A percentile compares a stretch with the other conserved stretches of the same genome.
Evolutionary conservation across 2,888 invertebrate genomes (phyloP).

Genomic region (Philopedon plagiatum): DNA sequence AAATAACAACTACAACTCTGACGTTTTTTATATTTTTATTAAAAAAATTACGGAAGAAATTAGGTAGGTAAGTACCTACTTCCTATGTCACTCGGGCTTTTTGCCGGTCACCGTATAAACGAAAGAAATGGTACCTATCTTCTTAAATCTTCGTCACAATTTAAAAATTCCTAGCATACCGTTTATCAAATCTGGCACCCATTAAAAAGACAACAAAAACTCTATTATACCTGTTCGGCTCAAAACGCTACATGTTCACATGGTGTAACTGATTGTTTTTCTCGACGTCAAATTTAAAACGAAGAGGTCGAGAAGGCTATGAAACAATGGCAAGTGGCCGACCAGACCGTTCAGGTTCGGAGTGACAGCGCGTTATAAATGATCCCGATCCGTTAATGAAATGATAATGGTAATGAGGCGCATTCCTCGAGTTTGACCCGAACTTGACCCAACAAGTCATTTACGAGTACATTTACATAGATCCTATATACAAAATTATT

Average conservation of each 20-base stretch:
- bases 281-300: conserved; percentile 47
- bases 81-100: no score
- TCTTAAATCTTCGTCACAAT: conserved; percentile 38
- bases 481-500: background rate
- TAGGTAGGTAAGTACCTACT: no score
- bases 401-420: conserved; percentile 63
- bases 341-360: conserved; percentile 20
- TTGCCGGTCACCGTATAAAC: no score
- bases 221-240: conserved; percentile 38
- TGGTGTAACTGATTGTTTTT: conserved; percentile 50
- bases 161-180: conserved; percentile 38
- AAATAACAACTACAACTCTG: no score
- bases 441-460: conserved; percentile 51
- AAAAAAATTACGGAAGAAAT: no score
- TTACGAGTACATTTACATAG: conserved; percentile 26
- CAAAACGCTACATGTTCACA: conserved; percentile 45
- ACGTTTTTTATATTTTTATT: no score
- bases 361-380: conserved; percentile 58
- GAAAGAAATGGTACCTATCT: no score
- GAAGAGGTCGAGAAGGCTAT: conserved; percentile 32
- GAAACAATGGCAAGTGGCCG: conserved; percentile 44
- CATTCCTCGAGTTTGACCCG: conserved; percentile 60
- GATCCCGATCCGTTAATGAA: conserved; percentile 61
- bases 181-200: conserved; percentile 45
- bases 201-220: conserved; percentile 42